Evolutionary conservation across 35 echinoderm and acorn worm species (phyloP), one percentile per base, ranked within the genome.

Genomic region (Heliocidaris erythrogramma): DNA sequence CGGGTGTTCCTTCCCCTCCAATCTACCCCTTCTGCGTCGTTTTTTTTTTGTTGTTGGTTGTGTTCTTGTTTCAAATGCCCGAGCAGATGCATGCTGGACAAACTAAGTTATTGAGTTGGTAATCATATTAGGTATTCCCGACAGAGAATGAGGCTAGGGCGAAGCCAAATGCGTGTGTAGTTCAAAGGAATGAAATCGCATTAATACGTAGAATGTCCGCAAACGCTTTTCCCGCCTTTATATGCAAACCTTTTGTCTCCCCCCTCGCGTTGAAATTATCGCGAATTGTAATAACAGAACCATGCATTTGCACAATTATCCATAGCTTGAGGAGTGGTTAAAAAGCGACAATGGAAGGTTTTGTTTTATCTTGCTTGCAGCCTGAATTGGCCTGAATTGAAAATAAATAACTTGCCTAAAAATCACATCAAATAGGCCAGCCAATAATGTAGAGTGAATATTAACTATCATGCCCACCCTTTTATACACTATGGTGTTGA

Each of bases 21-120:
- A 78, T 78, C n/a, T 78, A 27, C 3, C 8, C 65, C 21, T 7
- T 78, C 65, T 78, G 21, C 8, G 27, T 27, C 27, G 7, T 78
- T 27, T 78, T 18, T 78, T n/a, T 42, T 78, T n/a, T 27, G 24
- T 27, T 78, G 7, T 78, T 78, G n/a, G 65, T 69, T n/a, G 17
- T 18, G 0, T 78, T 78, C 65, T 18, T n/a, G 65, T 78, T 78
- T 78, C 65, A n/a, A 29, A 5, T n/a, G 65, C 8, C 65, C 14
- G 14, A 78, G 65, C 65, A 78, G 65, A 78, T 78, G 65, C 65
- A 78, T n/a, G 65, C 18, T 78, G 5, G 18, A 7, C 21, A 78
- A 78, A 78, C 65, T 78, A 78, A 78, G 65, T 78, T 78, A 78
- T 78, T 78, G 65, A 78, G 21, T 78, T 78, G 65, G 27, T 78